Evolutionary conservation across 2,888 invertebrate genomes (phyloP), one percentile per base, ranked within the genome.

Genomic region (Ophion obscuratus): DNA sequence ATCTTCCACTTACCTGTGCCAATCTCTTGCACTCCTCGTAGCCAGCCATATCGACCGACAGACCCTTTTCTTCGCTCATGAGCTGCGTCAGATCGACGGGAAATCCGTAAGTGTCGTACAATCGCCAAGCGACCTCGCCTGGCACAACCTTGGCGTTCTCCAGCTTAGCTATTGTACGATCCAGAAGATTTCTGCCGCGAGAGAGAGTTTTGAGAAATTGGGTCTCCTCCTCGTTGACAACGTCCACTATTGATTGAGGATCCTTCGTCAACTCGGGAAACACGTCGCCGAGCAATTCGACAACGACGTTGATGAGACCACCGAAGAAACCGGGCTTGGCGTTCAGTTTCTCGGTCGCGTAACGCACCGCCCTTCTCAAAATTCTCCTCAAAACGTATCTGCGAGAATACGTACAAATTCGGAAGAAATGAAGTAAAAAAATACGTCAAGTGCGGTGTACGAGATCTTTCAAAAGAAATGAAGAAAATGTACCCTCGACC

Each of bases 61-160:
- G 95, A 0, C 97, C 97, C 92, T 97, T 98, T 95, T 99, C 99
- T 95, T 99, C 99, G 73, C 97, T 97, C 99, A 99, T 99, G 53
- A 99, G 95, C 91, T 97, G 97, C 0, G 99, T 99, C 87, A 99
- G 96, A 95, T 99, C 99, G 78, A 99, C 96, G 0, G 99, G 99
- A 93, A 99, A 99, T 24, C 99, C 99, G 93, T 99, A 99, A 0
- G 99, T 99, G 92, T 99, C 99, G 94, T 99, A 99, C 81, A 99
- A 95, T 83, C 99, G 96, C 99, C 99, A 99, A 1, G 99, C 99
- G 73, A 99, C 97, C 94, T 99, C 98, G 79, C 99, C 99, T 59
- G 99, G 99, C 87, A 99, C 95, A 70, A 96, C 95, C 6, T 94
- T 92, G 1, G 96, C 95, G 83, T 95, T 95, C 74, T 96, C 96